These are phyloP conservation scores for Emmelina monodactyla DNA, from an alignment of 2,888 invertebrate genomes.

Conservation along the genomic window DNA sequence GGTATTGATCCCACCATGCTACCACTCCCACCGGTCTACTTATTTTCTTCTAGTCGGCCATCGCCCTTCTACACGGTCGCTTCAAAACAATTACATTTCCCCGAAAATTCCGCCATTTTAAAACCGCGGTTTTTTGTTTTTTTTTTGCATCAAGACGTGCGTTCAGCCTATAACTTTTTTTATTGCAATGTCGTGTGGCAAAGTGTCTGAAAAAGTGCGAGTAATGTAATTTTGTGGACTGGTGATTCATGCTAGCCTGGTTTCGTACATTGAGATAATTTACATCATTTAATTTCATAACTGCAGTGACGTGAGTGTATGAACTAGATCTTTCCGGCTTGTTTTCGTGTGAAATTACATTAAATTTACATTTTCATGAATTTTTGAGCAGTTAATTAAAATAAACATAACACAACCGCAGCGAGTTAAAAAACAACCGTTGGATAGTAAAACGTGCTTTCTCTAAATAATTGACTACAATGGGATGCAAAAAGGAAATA, in stretches of 20 bases:
- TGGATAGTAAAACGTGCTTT: conserved; percentile 26
- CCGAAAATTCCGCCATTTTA: conserved; percentile 2
- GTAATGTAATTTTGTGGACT: conserved; percentile 25
- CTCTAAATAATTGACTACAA: conserved; percentile 28
- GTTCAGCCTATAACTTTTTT: conserved; percentile 10
- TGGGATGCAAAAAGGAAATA: conserved; percentile 44
- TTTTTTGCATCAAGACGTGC: conserved; percentile 17
- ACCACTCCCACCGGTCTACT: conserved; percentile 51
- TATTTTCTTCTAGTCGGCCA: conserved; percentile 49
- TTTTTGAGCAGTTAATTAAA: too few species aligned
- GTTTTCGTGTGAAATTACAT: too few species aligned
- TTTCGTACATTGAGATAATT: conserved; percentile 42
- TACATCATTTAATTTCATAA: conserved; percentile 35
- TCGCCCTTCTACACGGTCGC: conserved; percentile 47
- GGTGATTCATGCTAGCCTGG: conserved; percentile 41
- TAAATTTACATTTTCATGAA: too few species aligned
- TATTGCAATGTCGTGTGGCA: too few species aligned
- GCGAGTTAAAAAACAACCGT: conserved; percentile 5
- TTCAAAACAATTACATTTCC: conserved; percentile 26
- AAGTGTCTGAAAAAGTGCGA: too few species aligned
- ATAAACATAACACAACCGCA: too few species aligned
- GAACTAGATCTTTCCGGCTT: conserved; percentile 11
- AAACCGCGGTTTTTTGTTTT: conserved; percentile 1
- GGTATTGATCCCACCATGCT: conserved; percentile 52
- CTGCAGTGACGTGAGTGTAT: conserved; percentile 20